These are phyloP conservation scores for Dasyornis broadbenti DNA, from an alignment of 2,113 vertebrate species.

Conservation along the genomic window DNA sequence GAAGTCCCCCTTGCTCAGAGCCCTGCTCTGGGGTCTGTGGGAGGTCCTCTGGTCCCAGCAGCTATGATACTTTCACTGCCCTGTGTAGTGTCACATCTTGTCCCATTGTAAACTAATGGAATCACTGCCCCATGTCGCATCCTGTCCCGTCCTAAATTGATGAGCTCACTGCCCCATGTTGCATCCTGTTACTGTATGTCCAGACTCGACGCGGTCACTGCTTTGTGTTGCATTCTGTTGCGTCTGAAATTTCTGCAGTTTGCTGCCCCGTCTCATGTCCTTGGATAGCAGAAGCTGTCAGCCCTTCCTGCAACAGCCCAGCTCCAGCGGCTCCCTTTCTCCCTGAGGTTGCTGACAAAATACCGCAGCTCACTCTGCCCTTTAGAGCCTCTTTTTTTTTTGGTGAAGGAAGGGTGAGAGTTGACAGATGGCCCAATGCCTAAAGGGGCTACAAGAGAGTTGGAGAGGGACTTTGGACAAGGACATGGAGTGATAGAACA, in stretches of 20 bases:
- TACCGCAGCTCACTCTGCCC: background rate
- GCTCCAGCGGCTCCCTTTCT: background rate
- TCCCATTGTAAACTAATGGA: conserved; percentile 58
- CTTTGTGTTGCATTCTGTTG: conserved; percentile 75
- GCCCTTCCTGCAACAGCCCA: background rate
- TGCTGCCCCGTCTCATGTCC: background rate
- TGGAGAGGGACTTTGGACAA: background rate
- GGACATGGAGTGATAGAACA: background rate
- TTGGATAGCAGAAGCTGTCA: conserved; percentile 14
- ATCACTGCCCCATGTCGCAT: conserved; percentile 62
- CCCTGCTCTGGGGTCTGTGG: background rate
- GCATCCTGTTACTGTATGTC: conserved; percentile 77
- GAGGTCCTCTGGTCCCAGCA: background rate
- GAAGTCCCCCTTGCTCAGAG: background rate
- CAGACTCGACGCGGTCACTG: conserved; percentile 65
- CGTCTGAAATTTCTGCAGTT: conserved; percentile 61
- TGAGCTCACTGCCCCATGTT: conserved; percentile 67
- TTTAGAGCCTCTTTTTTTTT: background rate
- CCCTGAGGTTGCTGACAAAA: background rate
- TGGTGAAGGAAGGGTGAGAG: background rate
- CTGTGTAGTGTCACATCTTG: conserved; percentile 73
- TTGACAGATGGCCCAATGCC: background rate
- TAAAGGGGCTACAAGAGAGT: background rate
- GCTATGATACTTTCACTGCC: conserved; percentile 64
- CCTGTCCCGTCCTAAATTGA: conserved; percentile 63